phyloP scores from a whole-genome alignment of 2,797 vertebrate species.

The Percopsis omiscomaycus region DNA sequence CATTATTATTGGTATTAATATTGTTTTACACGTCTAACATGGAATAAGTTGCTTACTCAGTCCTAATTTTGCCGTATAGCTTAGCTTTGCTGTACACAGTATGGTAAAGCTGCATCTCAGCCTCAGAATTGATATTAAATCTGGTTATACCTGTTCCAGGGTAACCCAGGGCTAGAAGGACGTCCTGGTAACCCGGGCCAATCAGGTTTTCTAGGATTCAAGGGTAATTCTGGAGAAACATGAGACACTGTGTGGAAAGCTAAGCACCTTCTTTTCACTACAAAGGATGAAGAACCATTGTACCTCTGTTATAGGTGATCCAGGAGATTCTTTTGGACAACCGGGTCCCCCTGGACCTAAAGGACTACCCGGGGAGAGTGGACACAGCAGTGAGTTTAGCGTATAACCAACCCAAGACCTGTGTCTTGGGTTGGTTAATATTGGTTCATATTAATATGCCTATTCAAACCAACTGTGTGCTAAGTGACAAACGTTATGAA shows the following conservation, averaged over 20 bases:
- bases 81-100: neutral
- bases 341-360: constrained; percentile 58
- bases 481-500: no score
- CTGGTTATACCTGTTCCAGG: constrained; percentile 40
- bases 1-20: no score
- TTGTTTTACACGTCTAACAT: no score
- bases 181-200: constrained; percentile 35
- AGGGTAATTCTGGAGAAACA: constrained; percentile 49
- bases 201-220: constrained; percentile 51
- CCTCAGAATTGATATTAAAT: neutral
- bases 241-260: neutral
- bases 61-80: neutral
- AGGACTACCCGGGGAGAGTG: constrained; percentile 51
- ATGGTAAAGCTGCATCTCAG: neutral
- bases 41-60: no score
- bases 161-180: constrained; percentile 50
- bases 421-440: no score
- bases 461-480: no score
- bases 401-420: neutral
- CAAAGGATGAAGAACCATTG: neutral
- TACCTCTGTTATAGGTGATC: constrained; percentile 53
- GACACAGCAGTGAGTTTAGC: constrained; percentile 36
- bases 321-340: constrained; percentile 37
- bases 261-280: neutral
- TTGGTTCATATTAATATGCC: no score